Evolutionary conservation across 2,797 vertebrate genomes (phyloP).

Genomic region (Myotis planiceps): DNA sequence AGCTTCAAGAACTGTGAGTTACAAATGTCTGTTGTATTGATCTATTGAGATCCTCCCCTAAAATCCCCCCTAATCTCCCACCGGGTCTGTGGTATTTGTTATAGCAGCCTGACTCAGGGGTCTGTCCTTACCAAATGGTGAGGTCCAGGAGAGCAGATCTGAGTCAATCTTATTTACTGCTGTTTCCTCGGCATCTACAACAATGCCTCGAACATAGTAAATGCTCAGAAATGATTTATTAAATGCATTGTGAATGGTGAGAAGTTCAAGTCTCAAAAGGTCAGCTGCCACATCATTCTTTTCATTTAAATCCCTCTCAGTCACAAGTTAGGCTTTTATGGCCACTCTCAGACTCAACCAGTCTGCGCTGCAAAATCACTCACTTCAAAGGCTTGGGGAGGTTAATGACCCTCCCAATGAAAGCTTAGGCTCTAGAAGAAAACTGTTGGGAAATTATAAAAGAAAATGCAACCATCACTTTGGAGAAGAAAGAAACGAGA

Average conservation of each 20-base stretch:
- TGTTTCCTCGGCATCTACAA: not conserved
- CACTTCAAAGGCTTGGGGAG: not conserved
- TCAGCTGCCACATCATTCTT: not conserved
- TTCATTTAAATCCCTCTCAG: not conserved
- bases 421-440: not conserved
- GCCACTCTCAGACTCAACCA: not conserved
- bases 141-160: not conserved
- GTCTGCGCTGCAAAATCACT: not conserved
- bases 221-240: not conserved
- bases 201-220: not conserved
- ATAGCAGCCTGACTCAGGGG: not conserved
- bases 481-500: not conserved
- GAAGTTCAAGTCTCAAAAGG: not conserved
- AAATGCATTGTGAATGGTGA: not conserved
- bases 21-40: not conserved
- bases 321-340: not conserved
- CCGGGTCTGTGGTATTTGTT: not conserved
- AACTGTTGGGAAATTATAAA: not conserved
- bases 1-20: not conserved
- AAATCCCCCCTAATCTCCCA: too few species aligned
- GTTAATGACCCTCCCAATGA: not conserved
- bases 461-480: not conserved
- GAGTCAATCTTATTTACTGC: not conserved
- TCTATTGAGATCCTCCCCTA: too few species aligned
- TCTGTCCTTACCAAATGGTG: not conserved